Conservation (phyloP, 2,888 invertebrate species). For the Epinotia ramella region DNA sequence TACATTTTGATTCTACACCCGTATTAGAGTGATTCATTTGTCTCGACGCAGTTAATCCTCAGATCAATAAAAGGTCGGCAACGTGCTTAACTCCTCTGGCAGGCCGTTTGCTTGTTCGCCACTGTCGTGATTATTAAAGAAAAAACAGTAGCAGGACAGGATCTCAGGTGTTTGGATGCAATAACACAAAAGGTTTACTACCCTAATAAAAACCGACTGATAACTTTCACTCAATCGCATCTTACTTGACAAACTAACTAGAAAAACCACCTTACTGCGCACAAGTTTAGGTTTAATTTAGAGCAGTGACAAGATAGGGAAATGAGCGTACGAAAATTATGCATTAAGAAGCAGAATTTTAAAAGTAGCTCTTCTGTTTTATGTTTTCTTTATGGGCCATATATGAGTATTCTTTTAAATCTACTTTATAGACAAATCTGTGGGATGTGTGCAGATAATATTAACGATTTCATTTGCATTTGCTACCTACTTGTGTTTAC, state of each 20-base stretch:
- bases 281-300: neutral
- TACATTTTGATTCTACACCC: no score
- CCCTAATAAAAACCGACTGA: conserved; percentile 15
- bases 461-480: conserved; percentile 4
- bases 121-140: no score
- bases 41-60: no score
- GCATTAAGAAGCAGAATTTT: conserved; percentile 19
- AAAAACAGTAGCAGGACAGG: neutral
- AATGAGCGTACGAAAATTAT: neutral
- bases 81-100: no score
- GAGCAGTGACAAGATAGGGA: neutral
- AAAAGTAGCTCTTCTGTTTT: conserved; percentile 19
- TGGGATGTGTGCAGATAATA: conserved; percentile 4
- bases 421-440: conserved; percentile 36
- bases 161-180: conserved; percentile 20
- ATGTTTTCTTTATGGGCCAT: conserved; percentile 31
- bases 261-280: conserved; percentile 3
- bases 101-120: no score
- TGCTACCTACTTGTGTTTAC: neutral
- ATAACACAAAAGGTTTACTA: conserved; percentile 22
- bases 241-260: neutral
- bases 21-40: no score
- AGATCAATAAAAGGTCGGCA: no score
- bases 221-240: neutral
- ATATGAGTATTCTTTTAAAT: conserved; percentile 37